Evolutionary conservation across 2,797 vertebrate species (phyloP).

Genomic region (Mus spretus): DNA sequence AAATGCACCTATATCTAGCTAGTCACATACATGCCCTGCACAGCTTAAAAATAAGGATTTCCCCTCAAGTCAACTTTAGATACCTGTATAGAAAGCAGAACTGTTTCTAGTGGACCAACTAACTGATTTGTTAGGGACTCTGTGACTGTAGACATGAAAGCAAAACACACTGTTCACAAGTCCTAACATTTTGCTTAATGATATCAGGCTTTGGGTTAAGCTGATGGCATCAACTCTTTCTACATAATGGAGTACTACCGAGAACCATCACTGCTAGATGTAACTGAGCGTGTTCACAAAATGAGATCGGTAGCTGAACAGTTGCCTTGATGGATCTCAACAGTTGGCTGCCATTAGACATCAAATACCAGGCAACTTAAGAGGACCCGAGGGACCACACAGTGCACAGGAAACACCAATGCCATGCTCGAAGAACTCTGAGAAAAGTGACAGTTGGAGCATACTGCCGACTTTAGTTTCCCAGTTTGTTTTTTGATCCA

Average conservation of each 20-base stretch:
- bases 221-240: conserved; percentile 14
- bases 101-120: background rate
- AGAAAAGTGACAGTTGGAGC: conserved; percentile 34
- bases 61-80: background rate
- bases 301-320: background rate
- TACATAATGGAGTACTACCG: conserved; percentile 35
- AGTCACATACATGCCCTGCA: background rate
- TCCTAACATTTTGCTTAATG: conserved; percentile 26
- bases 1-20: no score
- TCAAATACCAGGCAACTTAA: background rate
- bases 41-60: background rate
- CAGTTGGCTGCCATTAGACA: conserved; percentile 15
- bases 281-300: background rate
- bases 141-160: conserved; percentile 11
- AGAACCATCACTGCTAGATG: background rate
- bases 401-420: conserved; percentile 51
- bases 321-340: background rate
- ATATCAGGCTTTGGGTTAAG: conserved; percentile 15
- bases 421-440: conserved; percentile 53
- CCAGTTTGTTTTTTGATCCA: conserved; percentile 20
- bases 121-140: background rate
- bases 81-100: background rate
- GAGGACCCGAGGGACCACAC: background rate
- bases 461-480: conserved; percentile 67
- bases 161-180: background rate